phyloP scores from a whole-genome alignment of 2,113 vertebrate species.

The Xerus inauris region DNA sequence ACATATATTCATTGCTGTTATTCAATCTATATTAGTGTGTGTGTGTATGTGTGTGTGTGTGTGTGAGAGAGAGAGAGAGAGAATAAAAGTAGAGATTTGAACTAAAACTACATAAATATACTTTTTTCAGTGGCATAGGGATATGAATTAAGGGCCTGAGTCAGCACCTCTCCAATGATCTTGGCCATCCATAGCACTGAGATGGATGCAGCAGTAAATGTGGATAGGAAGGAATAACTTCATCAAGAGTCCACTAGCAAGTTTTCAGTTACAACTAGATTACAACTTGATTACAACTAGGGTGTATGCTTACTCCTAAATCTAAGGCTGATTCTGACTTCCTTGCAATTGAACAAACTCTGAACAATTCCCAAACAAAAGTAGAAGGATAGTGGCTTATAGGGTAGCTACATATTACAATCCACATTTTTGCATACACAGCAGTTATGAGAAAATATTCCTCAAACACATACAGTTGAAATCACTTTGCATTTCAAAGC shows the following conservation, averaged over 20 bases:
- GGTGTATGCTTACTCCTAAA: background rate
- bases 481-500: background rate
- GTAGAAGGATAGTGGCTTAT: background rate
- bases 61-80: background rate
- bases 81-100: background rate
- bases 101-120: background rate
- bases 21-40: background rate
- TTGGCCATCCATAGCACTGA: background rate
- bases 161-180: background rate
- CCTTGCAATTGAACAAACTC: background rate
- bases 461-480: background rate
- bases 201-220: background rate
- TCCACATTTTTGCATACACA: background rate
- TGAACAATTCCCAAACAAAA: background rate
- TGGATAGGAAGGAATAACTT: background rate
- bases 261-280: background rate
- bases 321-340: background rate
- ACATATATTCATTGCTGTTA: background rate
- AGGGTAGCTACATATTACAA: background rate
- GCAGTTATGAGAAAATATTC: background rate
- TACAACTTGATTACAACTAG: background rate
- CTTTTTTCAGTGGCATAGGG: background rate
- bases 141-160: background rate
- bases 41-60: background rate
- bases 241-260: background rate